A percentile compares a stretch with the other conserved stretches of the same genome.
Conservation (phyloP, 1,140 invertebrate species). For the Rhysida immarginata region DNA sequence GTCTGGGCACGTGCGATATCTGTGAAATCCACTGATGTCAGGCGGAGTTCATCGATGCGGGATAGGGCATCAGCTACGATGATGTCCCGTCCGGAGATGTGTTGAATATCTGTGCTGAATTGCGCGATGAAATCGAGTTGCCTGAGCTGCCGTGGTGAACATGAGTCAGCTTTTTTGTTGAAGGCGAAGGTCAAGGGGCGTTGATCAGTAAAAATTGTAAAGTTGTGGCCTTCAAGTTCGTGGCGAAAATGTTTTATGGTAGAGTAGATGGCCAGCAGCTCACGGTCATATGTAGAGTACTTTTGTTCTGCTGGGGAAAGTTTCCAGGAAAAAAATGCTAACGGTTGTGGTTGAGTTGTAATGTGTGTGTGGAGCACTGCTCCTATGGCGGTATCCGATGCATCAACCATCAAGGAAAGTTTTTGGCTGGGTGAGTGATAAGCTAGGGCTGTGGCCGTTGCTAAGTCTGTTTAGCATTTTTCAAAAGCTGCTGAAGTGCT, state of each 20-base stretch:
- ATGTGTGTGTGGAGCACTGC: neutral
- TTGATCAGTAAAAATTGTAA: constrained; percentile 29
- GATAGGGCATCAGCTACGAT: neutral
- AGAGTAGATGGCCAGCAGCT: constrained; percentile 33
- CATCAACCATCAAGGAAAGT: constrained; percentile 1
- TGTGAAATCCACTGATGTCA: neutral
- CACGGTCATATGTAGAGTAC: constrained; percentile 30
- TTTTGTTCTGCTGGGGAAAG: constrained; percentile 22
- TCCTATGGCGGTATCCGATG: constrained; percentile 2
- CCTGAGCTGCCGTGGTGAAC: too few relatives aligned
- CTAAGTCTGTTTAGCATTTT: neutral
- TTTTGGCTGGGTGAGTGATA: neutral
- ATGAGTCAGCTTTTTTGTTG: neutral
- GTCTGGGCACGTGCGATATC: neutral
- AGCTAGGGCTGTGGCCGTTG: neutral
- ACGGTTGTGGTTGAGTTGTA: constrained; percentile 16
- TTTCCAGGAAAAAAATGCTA: constrained; percentile 30
- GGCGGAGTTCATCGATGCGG: neutral
- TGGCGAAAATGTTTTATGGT: constrained; percentile 30
- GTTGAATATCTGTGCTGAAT: neutral
- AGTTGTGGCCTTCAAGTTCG: constrained; percentile 27
- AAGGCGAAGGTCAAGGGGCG: constrained; percentile 26
- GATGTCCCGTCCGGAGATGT: neutral
- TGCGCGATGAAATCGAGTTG: neutral
- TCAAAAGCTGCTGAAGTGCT: too few relatives aligned